phyloP scores from a whole-genome alignment of 2,888 invertebrate genomes.

The Copidosoma aretas region DNA sequence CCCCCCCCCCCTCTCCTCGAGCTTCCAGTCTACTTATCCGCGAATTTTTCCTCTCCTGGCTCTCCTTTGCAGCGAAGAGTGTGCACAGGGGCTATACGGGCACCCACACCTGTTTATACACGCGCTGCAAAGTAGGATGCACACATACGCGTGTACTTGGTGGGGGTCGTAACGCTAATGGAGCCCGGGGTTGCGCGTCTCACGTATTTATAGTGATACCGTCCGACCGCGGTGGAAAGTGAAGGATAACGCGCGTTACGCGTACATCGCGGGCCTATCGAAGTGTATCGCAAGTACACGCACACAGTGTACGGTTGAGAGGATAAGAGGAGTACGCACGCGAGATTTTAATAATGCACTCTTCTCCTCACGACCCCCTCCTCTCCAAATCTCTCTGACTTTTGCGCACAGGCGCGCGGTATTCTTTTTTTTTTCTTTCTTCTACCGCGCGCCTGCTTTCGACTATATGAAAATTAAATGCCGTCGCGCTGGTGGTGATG shows the following conservation, averaged over 20 bases:
- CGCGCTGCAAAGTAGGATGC: neutral
- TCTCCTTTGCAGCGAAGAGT: neutral
- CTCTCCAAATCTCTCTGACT: neutral
- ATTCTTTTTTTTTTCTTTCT: no score
- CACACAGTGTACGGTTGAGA: no score
- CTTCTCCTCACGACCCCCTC: neutral
- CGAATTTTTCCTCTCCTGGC: neutral
- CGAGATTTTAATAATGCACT: neutral
- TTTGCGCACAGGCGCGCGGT: neutral
- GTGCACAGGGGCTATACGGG: neutral
- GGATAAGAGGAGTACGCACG: neutral
- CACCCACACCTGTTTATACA: constrained; percentile 5
- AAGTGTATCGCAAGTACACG: no score
- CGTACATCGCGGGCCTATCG: neutral
- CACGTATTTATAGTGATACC: no score
- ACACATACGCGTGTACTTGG: no score
- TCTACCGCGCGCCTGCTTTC: no score
- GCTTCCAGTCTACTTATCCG: neutral
- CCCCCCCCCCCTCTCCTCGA: neutral
- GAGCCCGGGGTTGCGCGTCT: constrained; percentile 3
- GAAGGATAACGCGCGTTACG: neutral
- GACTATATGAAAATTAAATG: no score
- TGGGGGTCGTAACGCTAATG: constrained; percentile 17
- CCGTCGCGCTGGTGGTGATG: no score
- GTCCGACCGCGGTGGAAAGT: neutral